Evolutionary conservation across 1,140 invertebrate genomes (phyloP), one percentile per base, ranked within the genome.

Genomic region (Scaptomyza graminum): DNA sequence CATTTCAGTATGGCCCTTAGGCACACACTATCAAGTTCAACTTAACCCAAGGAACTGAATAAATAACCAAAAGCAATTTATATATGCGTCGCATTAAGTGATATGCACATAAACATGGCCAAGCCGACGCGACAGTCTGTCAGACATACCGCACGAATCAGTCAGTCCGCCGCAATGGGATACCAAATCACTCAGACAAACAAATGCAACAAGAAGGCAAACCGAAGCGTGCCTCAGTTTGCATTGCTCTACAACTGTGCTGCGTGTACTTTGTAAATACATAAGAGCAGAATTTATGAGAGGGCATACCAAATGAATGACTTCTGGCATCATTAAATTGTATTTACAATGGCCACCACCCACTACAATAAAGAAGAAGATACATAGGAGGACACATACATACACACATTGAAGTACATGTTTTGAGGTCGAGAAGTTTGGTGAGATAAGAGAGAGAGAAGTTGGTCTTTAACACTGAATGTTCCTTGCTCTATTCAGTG

Each of bases 271-370:
- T 78, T 76, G 79, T 70, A 82, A 82, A 82, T 78, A 82, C 74
- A 82, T 82, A 82, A 82, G 78, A 82, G 74, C 74, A 78, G 79
- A 82, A 82, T 82, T 82, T 82, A 82, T 82, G 79, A 82, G 79
- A 56, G 79, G 70, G 79, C 79, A 82, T 83, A 78, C 74, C 70
- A 82, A 82, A 82, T 82, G 79, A 82, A 82, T 83, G 79, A 82
- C 79, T 82, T 82, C 69, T 74, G 79, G 65, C 79, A 82, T 82
- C 79, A 82, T 82, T 82, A 82, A 82, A 82, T 82, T 82, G 75
- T 74, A 82, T 82, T 82, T 62, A 65, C 59, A 63, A 74, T 61
- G 59, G 66, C 61, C 63, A 43, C 44, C 49, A 49, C 57, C 78
- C 63, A 64, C 41, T 37, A 52, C 59, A 82, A 82, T 70, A 65